phyloP scores from a whole-genome alignment of 2,113 vertebrate species.

The Forbesichthys papilliferus region DNA sequence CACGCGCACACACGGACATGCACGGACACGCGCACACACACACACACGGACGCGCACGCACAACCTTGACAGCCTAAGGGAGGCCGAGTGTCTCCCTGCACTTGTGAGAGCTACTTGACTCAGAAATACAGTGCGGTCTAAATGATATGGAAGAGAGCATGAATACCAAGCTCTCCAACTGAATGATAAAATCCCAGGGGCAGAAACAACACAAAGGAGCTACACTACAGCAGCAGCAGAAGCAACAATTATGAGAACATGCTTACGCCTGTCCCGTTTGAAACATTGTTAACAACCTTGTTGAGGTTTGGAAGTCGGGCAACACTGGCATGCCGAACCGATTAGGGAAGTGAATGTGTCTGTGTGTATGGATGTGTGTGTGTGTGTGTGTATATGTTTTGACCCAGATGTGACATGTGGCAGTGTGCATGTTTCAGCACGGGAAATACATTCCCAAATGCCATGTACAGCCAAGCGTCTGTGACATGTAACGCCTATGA shows the following conservation, averaged over 20 bases:
- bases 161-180: slow-evolving; percentile 6
- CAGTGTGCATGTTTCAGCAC: slow-evolving; percentile 4
- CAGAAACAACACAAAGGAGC: slow-evolving; percentile 10
- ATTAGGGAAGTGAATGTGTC: slow-evolving; percentile 24
- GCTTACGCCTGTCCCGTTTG: slow-evolving; percentile 51
- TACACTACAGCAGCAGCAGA: slow-evolving; percentile 5
- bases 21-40: slow-evolving; percentile 8
- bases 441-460: slow-evolving; percentile 2
- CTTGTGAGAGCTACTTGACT: neutral
- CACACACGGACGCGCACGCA: slow-evolving; percentile 4
- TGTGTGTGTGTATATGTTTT: neutral
- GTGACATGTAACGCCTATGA: too few species aligned
- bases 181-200: slow-evolving; percentile 20
- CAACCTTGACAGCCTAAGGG: neutral
- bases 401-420: slow-evolving; percentile 3
- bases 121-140: slow-evolving; percentile 18
- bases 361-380: slow-evolving; percentile 21
- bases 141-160: slow-evolving; percentile 13
- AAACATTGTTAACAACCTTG: slow-evolving; percentile 43
- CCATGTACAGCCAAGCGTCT: too few species aligned
- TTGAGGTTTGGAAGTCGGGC: slow-evolving; percentile 50
- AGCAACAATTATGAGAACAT: slow-evolving; percentile 43
- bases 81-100: neutral
- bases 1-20: slow-evolving; percentile 7
- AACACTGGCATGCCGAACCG: slow-evolving; percentile 34